A percentile compares a stretch with the other conserved stretches of the same genome.
These are phyloP conservation scores for Margaritifera margaritifera DNA, from an alignment of 2,888 invertebrate genomes.

Conservation along the genomic window DNA sequence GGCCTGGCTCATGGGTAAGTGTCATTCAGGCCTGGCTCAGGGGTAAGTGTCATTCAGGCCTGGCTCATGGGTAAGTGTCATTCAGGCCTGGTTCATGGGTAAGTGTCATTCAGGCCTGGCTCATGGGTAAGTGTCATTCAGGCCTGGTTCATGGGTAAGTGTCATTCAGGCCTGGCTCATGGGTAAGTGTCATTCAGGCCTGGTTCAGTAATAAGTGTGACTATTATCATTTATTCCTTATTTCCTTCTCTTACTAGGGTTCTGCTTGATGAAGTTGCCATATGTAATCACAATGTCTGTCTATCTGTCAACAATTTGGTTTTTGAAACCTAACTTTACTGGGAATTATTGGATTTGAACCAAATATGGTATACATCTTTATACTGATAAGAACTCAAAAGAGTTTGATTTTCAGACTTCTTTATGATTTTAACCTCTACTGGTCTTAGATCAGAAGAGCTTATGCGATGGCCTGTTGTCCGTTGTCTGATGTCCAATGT, in stretches of 20 bases:
- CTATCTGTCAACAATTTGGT: too few relatives aligned
- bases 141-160: slow-evolving; percentile 79
- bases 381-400: too few relatives aligned
- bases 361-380: too few relatives aligned
- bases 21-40: slow-evolving; percentile 81
- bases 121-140: slow-evolving; percentile 79
- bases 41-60: slow-evolving; percentile 79
- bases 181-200: slow-evolving; percentile 79
- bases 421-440: too few relatives aligned
- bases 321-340: too few relatives aligned
- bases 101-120: slow-evolving; percentile 80
- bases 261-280: neutral
- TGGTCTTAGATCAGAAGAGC: too few relatives aligned
- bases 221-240: neutral
- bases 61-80: slow-evolving; percentile 80
- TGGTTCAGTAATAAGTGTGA: slow-evolving; percentile 78
- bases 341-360: too few relatives aligned
- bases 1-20: slow-evolving; percentile 79
- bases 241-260: neutral
- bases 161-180: slow-evolving; percentile 81
- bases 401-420: too few relatives aligned
- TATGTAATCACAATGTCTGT: too few relatives aligned
- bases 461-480: too few relatives aligned
- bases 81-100: slow-evolving; percentile 81
- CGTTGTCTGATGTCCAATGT: too few relatives aligned